Base-by-base conservation (phyloP, 2,113 vertebrate species). In the Pelodiscus sinensis region DNA sequence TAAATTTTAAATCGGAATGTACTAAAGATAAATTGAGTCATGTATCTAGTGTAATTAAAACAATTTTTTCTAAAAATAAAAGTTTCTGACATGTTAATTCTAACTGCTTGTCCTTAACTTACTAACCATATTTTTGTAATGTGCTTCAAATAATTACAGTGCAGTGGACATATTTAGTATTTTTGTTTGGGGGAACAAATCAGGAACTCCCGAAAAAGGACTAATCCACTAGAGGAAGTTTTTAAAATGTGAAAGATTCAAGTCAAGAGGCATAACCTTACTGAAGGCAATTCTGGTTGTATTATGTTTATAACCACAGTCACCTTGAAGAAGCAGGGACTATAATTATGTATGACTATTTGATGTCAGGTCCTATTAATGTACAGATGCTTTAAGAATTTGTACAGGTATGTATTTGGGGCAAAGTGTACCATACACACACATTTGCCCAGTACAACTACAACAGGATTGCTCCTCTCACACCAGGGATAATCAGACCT, bases 91-190 rank as follows among this genome's bases (percentile, higher is more conserved):
- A 14, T 13, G 24, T n/a, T 12, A 85, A 77, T 62, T 44, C 22
- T 44, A 83, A 6, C 21, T 54, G 56, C 6, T 6, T 91, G 12
- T 71, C 82, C 44, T 16, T 79, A 54, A 85, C 25, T 87, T n/a
- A 18, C 38, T 50, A 22, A 51, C 15, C 21, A 18, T 12, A 4
- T 12, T 14, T 57, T 52, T 13, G 5, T 9, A n/a, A 81, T 21
- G 35, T 35, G 52, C 24, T 35, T n/a, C 19, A 31, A 71, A 9
- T 9, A 31, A 0, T 2, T 5, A 52, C 4, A 60, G 14, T 0
- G 0, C 5, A 56, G 0, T 21, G 13, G 11, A 60, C 81, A 22
- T 38, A 22, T 16, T 57, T 35, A 38, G 0, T 60, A 25, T 7
- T 24, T 77, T 80, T 81, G 19, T 24, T n/a, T 38, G 73, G 15